Evolutionary conservation across 2,888 invertebrate species (phyloP), one percentile per base, ranked within the genome.

Genomic region (Drosophila buzzatii): DNA sequence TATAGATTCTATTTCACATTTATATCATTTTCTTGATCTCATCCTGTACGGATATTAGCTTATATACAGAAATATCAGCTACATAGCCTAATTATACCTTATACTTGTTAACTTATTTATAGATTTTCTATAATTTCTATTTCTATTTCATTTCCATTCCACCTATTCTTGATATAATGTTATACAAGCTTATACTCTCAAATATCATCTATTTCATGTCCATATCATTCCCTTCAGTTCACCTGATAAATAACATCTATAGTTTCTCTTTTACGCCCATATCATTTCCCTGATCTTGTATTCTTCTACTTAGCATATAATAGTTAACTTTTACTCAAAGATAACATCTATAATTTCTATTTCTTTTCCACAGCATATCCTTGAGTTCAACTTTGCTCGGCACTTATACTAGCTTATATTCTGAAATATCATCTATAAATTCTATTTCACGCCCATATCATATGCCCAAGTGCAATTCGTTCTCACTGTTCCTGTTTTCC

Each of bases 381-480:
- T 27, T 27, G 27, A 27, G 27, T 27, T 27, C 27, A 27, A 6
- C 27, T 6, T 27, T 6, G 27, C 27, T 27, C 27, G 27, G 6
- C 27, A 2, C 18, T 44, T 20, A 20, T 44, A 20, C 14, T 14
- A 31, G 18, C 5, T 18, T 14, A n/a, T 27, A 33, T 8, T 31
- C 31, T 18, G 0, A 37, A 9, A 20, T 27, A 37, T 45, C 23
- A 20, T 58, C 27, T 27, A 1, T 14, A 27, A 4, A 14, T 39
- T 18, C 31, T n/a, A n/a, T 49, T 49, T 14, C 9, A 18, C 9
- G 27, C 18, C 27, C 12, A 41, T 58, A 47, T 20, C 27, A 27
- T 39, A 53, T 23, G 41, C 35, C 9, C 12, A 12, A 56, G 55
- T 69, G 74, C 44, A 49, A 58, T 59, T 33, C 14, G 23, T 47